Evolutionary conservation across 2,797 vertebrate genomes (phyloP).

Genomic region (Dendrocincla fuliginosa): DNA sequence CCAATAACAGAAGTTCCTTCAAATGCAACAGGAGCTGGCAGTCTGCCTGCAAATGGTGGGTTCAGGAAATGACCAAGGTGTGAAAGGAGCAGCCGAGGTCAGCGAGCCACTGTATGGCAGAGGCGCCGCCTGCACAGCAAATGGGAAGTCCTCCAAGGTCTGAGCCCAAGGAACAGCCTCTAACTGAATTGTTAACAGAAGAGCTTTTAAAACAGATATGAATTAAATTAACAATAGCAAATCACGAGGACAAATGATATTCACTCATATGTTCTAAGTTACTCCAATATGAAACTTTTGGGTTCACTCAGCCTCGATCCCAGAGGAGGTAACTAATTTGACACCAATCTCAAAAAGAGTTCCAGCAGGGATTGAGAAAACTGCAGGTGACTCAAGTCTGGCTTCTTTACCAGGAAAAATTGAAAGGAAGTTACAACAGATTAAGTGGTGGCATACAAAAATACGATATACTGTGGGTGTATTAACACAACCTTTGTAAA

Average conservation of each 20-base stretch:
- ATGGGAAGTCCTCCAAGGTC: neutral
- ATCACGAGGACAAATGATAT: neutral
- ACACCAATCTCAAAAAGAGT: neutral
- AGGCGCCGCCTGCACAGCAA: neutral
- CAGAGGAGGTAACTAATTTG: neutral
- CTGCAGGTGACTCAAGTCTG: neutral
- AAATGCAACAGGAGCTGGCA: neutral
- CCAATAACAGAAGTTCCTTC: neutral
- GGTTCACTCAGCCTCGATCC: neutral
- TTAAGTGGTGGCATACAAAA: neutral
- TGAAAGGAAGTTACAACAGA: neutral
- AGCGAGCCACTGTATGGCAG: neutral
- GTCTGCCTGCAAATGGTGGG: neutral
- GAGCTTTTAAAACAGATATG: neutral
- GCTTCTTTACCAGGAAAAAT: neutral
- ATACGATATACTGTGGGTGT: accelerated
- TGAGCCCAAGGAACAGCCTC: neutral
- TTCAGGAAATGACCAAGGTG: neutral
- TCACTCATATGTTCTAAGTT: neutral
- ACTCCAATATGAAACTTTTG: neutral
- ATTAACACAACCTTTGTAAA: neutral
- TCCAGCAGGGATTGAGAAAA: neutral
- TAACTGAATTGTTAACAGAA: neutral
- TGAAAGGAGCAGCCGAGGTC: neutral
- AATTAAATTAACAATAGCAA: neutral